Evolutionary conservation across 2,797 vertebrate genomes (phyloP).

Genomic region (Champsocephalus gunnari): DNA sequence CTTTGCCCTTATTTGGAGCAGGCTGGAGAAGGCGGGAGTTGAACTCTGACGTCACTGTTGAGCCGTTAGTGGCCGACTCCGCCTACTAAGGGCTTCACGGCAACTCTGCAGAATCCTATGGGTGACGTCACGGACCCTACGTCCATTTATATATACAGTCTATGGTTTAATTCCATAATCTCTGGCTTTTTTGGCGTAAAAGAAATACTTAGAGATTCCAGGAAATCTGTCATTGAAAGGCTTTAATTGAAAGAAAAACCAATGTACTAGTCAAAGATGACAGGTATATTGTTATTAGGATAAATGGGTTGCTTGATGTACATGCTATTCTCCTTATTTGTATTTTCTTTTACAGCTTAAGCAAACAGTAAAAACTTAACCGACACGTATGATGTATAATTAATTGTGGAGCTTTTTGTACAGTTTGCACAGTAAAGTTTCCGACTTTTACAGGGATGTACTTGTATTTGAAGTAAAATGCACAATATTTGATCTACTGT

Average conservation of each 20-base stretch:
- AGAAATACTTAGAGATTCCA: no score
- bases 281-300: neutral
- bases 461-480: neutral
- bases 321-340: neutral
- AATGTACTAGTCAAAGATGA: constrained; percentile 2
- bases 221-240: no score
- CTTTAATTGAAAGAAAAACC: neutral
- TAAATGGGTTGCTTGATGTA: neutral
- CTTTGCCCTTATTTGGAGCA: no score
- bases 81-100: no score
- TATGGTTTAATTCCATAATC: no score
- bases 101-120: no score
- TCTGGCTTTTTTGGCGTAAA: no score
- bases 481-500: neutral
- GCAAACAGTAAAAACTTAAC: neutral
- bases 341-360: neutral
- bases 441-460: neutral
- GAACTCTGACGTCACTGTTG: no score
- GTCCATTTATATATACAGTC: no score
- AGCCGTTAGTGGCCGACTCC: no score
- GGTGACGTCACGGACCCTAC: no score
- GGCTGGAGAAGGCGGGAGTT: no score
- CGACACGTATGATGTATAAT: constrained; percentile 15
- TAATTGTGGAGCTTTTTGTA: neutral
- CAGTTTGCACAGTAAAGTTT: neutral